Percentiles rank a stretch among this genome's conserved stretches.
Evolutionary conservation across 2,113 vertebrate genomes (phyloP).

Genomic region (Xenus cinereus): DNA sequence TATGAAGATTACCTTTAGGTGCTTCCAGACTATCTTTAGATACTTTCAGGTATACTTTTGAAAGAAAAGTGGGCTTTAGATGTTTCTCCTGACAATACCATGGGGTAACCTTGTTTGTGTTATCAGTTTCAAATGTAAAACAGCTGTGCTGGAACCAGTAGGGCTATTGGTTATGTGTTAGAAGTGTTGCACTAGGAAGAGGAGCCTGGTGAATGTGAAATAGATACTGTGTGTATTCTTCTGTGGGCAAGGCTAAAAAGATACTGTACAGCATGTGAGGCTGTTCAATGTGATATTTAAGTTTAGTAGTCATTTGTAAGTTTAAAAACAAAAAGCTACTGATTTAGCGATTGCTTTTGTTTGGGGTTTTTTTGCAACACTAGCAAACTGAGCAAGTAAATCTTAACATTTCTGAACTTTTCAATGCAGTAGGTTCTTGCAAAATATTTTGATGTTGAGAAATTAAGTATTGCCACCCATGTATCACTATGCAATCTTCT

Average conservation of each 20-base stretch:
- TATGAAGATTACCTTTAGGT: neutral
- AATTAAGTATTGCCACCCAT: neutral
- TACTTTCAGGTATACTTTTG: neutral
- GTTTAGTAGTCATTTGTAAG: neutral
- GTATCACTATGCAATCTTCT: neutral
- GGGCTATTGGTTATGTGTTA: too few species aligned
- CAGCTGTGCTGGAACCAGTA: neutral
- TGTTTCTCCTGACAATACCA: neutral
- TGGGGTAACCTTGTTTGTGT: neutral
- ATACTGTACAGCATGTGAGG: neutral
- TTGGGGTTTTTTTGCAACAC: neutral
- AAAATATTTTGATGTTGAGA: neutral
- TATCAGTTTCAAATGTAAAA: neutral
- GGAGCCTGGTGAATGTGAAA: neutral
- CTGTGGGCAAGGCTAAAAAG: neutral
- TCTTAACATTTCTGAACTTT: neutral
- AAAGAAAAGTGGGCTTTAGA: neutral
- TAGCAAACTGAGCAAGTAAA: neutral
- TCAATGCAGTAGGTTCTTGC: neutral
- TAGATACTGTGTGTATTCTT: neutral
- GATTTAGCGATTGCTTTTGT: neutral
- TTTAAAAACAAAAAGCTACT: neutral
- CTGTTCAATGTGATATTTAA: neutral
- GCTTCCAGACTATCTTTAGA: neutral
- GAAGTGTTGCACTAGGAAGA: neutral